Evolutionary conservation across 2,797 vertebrate species (phyloP).

Genomic region (Artibeus lituratus): DNA sequence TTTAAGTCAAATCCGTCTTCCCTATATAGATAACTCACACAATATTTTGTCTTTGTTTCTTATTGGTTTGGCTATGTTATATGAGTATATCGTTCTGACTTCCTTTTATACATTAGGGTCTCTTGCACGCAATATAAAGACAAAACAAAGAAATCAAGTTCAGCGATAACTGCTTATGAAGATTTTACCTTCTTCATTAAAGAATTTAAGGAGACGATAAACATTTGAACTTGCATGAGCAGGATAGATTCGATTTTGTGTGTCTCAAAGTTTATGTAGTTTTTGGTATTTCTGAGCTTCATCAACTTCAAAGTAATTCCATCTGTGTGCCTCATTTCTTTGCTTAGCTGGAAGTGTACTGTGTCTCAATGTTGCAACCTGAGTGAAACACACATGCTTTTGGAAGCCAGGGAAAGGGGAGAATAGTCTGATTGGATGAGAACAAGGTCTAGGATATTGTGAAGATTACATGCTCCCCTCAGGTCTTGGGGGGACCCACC

Average conservation of each 20-base stretch:
- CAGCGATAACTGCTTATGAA: conserved; percentile 35
- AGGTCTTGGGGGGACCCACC: not conserved
- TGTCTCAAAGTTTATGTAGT: conserved; percentile 16
- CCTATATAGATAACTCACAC: not conserved
- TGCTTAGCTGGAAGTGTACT: not conserved
- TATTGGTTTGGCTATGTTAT: not conserved
- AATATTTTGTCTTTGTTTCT: not conserved
- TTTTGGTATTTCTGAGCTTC: conserved; percentile 22
- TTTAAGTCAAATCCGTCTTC: not conserved
- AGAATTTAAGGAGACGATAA: conserved; percentile 20
- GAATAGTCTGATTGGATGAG: not conserved
- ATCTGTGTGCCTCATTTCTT: not conserved
- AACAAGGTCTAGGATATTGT: conserved; percentile 25
- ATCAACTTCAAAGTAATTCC: not conserved
- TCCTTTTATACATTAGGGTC: not conserved
- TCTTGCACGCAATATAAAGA: not conserved
- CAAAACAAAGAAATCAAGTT: not conserved
- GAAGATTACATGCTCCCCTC: not conserved
- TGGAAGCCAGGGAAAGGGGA: conserved; percentile 1
- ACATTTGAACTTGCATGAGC: not conserved
- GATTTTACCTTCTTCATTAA: conserved; percentile 9
- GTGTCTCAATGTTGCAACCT: not conserved
- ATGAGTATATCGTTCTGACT: not conserved
- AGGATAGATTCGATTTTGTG: not conserved
- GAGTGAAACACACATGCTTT: conserved; percentile 39